Conservation (phyloP, 2,888 invertebrate genomes). For the Conomelus anceps region DNA sequence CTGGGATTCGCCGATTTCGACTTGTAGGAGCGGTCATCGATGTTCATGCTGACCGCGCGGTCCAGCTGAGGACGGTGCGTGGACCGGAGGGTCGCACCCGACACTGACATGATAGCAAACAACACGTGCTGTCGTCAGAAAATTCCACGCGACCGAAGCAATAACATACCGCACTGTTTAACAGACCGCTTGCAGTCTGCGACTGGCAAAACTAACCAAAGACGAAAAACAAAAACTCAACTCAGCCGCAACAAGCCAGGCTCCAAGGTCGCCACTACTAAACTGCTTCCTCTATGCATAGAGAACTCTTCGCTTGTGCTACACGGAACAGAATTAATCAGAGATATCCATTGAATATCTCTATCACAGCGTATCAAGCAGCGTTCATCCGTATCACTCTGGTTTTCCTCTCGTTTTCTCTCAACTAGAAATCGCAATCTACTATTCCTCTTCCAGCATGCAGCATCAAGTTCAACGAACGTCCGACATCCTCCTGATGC, state of each 20-base stretch:
- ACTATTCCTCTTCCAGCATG: background rate
- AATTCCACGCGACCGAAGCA: background rate
- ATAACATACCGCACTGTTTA: background rate
- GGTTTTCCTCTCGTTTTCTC: background rate
- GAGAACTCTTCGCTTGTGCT: background rate
- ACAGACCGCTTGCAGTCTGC: background rate
- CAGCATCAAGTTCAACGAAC: background rate
- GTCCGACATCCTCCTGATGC: background rate
- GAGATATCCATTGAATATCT: too few relatives aligned
- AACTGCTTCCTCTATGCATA: background rate
- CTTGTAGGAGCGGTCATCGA: conserved; percentile 37
- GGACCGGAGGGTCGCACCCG: background rate
- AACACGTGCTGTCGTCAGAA: background rate
- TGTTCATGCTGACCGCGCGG: conserved; percentile 44
- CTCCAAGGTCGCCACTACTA: background rate
- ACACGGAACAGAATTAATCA: background rate
- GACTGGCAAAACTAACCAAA: background rate
- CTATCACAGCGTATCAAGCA: background rate
- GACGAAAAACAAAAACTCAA: background rate
- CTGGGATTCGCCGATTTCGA: conserved; percentile 36
- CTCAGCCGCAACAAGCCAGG: background rate
- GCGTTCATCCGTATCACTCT: background rate
- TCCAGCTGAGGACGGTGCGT: conserved; percentile 37
- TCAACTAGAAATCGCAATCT: background rate
- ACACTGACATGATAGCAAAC: background rate